These are phyloP conservation scores for Cenopis cana DNA, from an alignment of 2,888 invertebrate genomes.

Conservation along the genomic window DNA sequence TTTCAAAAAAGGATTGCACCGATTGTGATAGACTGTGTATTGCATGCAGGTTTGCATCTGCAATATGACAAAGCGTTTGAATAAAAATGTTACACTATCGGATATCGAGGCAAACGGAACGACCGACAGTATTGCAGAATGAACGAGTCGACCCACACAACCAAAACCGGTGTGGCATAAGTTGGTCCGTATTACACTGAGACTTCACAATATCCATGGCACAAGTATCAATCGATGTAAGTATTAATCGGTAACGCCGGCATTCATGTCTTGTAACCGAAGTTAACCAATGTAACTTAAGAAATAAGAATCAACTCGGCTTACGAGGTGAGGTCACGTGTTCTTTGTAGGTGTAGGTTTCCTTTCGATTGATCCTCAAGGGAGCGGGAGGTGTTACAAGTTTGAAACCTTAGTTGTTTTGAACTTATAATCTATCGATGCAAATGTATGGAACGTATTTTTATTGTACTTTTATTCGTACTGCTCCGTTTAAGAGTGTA, in stretches of 20 bases:
- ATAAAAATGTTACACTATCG: neutral
- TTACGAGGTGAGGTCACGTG: conserved; percentile 9
- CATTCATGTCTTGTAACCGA: conserved; percentile 25
- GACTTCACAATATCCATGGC: conserved; percentile 18
- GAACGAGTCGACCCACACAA: conserved; percentile 33
- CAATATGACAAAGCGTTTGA: conserved; percentile 3
- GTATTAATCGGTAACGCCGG: neutral
- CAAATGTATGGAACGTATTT: too few species aligned
- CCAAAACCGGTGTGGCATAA: conserved; percentile 36
- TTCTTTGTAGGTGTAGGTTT: conserved; percentile 18
- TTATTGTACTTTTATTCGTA: too few species aligned
- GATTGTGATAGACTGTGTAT: neutral
- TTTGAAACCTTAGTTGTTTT: too few species aligned
- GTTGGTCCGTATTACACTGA: conserved; percentile 15
- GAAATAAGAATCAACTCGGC: conserved; percentile 5
- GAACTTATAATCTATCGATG: too few species aligned
- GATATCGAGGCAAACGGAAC: conserved; percentile 3
- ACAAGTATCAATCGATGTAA: conserved; percentile 14
- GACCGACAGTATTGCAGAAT: conserved; percentile 15
- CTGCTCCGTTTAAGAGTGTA: too few species aligned
- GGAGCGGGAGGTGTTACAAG: neutral
- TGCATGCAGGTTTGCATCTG: conserved; percentile 13
- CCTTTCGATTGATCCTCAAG: conserved; percentile 3
- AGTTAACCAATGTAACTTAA: conserved; percentile 30
- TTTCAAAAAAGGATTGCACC: too few species aligned